Evolutionary conservation across 1,140 invertebrate species (phyloP), one percentile per base, ranked within the genome.

Genomic region (Metopolophium dirhodum): DNA sequence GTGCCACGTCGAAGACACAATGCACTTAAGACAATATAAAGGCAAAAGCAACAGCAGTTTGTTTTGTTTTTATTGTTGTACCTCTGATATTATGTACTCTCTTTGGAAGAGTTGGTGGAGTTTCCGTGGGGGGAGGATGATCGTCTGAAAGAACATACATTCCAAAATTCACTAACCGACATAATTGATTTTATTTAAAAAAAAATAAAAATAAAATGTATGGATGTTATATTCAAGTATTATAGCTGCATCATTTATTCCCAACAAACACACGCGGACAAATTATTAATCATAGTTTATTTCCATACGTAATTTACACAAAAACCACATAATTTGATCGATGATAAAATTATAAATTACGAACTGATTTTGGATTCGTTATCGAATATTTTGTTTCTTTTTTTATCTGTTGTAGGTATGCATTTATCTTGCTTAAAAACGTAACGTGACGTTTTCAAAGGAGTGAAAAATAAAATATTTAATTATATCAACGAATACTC

Each of bases 111-210:
- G 91, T 92, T 51, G 91, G 91, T 92, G 91, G 91, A 92, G 91
- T 92, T 92, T 92, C 91, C 91, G 91, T 92, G 91, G 91, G 91
- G 91, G 91, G 91, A 82, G 91, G 91, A 92, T 92, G 91, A 92
- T 92, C 91, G 91, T 92, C 91, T 92, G 91, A 92, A 92, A 92
- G 91, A 92, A 92, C 91, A 92, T 37, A 92, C 77, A 92, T 92
- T 92, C 91, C 91, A 92, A 92, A 68, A 92, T 92, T 92, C 91
- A 92, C 91, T 92, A 45, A 37, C 91, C 68, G n/a, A 47, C 41
- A 91, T 91, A 61, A 47, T n/a, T 41, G 23, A 30, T 90, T 90
- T 23, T 35, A 37, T 90, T 37, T 57, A 51, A 54, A 54, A 89
- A 30, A 37, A 23, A 90, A 37, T n/a, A 45, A 20, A 83, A 83